Percentiles rank a stretch among this genome's conserved stretches.
These are phyloP conservation scores for Oreortyx pictus DNA, from an alignment of 2,797 vertebrate genomes.

Conservation along the genomic window DNA sequence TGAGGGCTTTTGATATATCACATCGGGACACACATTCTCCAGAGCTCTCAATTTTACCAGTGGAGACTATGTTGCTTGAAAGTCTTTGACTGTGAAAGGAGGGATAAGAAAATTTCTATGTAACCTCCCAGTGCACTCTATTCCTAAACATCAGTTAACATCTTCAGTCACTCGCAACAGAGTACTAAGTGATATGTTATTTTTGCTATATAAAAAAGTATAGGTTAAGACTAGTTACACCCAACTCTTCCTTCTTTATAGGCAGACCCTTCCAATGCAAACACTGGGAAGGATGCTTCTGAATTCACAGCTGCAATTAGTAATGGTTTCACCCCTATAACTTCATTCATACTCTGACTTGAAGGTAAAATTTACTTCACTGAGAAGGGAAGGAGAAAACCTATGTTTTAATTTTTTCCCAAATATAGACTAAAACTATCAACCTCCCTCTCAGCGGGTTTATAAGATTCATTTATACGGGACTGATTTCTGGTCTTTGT, in stretches of 20 bases:
- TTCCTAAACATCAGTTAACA: background rate
- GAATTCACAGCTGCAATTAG: background rate
- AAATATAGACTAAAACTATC: background rate
- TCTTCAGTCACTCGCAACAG: background rate
- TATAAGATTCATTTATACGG: background rate
- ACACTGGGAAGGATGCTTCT: background rate
- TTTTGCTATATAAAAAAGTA: background rate
- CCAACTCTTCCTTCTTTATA: accelerated
- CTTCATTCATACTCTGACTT: background rate
- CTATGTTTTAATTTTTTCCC: background rate
- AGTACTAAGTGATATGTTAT: background rate
- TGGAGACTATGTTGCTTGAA: background rate
- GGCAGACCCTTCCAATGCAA: background rate
- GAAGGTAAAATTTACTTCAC: background rate
- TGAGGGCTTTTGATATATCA: conserved; percentile 42
- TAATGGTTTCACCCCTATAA: background rate
- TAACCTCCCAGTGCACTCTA: accelerated
- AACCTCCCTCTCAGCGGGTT: accelerated
- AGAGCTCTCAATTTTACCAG: background rate
- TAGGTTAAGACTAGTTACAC: background rate
- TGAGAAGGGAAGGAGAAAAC: background rate
- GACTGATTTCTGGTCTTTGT: background rate
- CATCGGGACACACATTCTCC: background rate
- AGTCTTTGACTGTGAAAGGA: background rate
- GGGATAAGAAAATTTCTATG: background rate